phyloP scores from a whole-genome alignment of 2,888 invertebrate genomes.

The Leptinotarsa haldemani region DNA sequence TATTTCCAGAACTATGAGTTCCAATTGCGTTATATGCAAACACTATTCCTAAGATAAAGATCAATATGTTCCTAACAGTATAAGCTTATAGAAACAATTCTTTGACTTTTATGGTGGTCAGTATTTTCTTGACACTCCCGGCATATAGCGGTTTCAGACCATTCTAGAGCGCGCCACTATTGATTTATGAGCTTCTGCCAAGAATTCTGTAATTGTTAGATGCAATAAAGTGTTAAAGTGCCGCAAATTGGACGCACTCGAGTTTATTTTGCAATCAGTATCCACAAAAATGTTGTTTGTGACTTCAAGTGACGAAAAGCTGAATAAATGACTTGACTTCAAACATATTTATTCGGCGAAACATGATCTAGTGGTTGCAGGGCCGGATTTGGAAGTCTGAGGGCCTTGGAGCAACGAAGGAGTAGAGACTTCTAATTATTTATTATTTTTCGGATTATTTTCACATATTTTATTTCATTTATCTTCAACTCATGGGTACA shows the following conservation, averaged over 20 bases:
- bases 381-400: too few species aligned
- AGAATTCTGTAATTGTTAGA: constrained; percentile 25
- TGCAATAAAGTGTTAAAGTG: constrained; percentile 30
- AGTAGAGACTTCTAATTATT: too few species aligned
- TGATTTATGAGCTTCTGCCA: constrained; percentile 30
- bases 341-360: neutral
- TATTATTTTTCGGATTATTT: too few species aligned
- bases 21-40: neutral
- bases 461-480: too few species aligned
- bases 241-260: constrained; percentile 33
- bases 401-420: too few species aligned
- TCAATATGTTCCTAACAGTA: constrained; percentile 10
- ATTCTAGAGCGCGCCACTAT: constrained; percentile 20
- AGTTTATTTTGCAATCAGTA: constrained; percentile 13
- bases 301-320: neutral
- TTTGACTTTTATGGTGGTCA: constrained; percentile 16
- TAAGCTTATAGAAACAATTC: constrained; percentile 7
- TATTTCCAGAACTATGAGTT: constrained; percentile 3
- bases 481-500: too few species aligned
- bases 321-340: neutral
- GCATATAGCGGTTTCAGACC: constrained; percentile 31
- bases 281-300: neutral
- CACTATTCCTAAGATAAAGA: neutral
- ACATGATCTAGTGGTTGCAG: neutral
- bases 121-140: constrained; percentile 27